Evolutionary conservation across 2,113 vertebrate genomes (phyloP), one percentile per base, ranked within the genome.

Genomic region (Calonectris borealis): DNA sequence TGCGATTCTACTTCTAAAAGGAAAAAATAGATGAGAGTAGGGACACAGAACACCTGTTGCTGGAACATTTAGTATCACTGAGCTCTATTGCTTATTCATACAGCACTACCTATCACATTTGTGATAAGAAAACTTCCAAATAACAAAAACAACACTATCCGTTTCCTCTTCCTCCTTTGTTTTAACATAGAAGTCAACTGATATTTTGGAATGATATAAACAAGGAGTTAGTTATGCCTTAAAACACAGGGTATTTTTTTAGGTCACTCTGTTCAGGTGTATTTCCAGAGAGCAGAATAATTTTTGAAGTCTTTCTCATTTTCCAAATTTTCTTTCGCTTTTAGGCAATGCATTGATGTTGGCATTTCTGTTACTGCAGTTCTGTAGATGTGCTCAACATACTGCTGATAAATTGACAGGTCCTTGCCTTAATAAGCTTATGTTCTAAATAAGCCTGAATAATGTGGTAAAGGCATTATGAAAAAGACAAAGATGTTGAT

Each of bases 91-190:
- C 70, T 95, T 96, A 92, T 75, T 96, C 94, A 79, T 38, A 83
- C 57, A 93, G 60, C 44, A 84, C 86, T 85, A 95, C 87, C 72
- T 83, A 92, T 94, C 84, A 92, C 16, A 90, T 73, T 51, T 88
- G 65, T 34, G 83, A 88, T 95, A 97, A 95, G 96, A 94, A 91
- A 93, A 95, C 51, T 96, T 89, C 71, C 94, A 97, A 97, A 96
- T 78, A 97, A 91, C 7, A 14, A 79, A 93, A 94, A 46, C 34
- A 76, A 2, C 51, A 80, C 38, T 64, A 93, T 89, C 91, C 36
- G 4, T 93, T 96, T 94, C 90, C 77, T 90, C 81, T 86, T 93
- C 86, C 68, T 93, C 57, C 24, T 83, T 78, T 90, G 77, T 94
- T 94, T 94, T 96, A 87, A 96, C 32, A 93, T 4, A 65, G 55